These are phyloP conservation scores for Tachina fera DNA, from an alignment of 2,888 invertebrate species.

Conservation along the genomic window DNA sequence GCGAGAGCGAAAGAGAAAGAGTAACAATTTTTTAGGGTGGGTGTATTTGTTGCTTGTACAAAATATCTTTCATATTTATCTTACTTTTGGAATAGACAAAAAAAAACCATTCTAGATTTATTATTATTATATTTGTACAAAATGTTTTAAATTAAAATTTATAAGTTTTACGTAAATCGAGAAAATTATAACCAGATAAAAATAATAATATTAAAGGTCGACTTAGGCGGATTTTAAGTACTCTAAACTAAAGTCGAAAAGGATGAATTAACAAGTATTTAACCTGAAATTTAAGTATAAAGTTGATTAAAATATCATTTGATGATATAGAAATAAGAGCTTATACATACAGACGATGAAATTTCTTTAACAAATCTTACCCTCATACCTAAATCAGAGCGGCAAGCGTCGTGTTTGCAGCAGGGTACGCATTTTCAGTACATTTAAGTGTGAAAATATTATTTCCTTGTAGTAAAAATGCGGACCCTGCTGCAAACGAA, in stretches of 20 bases:
- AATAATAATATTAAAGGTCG: background rate
- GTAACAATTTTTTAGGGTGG: background rate
- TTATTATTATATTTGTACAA: conserved; percentile 43
- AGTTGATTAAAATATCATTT: too few species aligned
- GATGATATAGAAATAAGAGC: too few species aligned
- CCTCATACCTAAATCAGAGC: too few species aligned
- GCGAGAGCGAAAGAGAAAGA: background rate
- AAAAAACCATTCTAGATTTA: conserved; percentile 8
- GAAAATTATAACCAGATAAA: background rate
- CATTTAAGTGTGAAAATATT: too few species aligned
- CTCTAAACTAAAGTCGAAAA: background rate
- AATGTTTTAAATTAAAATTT: conserved; percentile 35
- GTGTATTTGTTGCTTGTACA: conserved; percentile 17
- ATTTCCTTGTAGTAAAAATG: too few species aligned
- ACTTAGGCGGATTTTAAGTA: background rate
- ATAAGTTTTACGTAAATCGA: background rate
- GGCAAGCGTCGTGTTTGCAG: too few species aligned
- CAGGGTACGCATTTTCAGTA: too few species aligned
- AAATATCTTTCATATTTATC: background rate
- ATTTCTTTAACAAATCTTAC: too few species aligned
- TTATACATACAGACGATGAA: too few species aligned
- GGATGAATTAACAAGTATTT: too few species aligned
- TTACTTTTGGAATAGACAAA: background rate
- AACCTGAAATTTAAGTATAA: background rate
- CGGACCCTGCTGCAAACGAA: too few species aligned